Conservation (phyloP, 2,888 invertebrate species). For the Uropetala carovei region DNA sequence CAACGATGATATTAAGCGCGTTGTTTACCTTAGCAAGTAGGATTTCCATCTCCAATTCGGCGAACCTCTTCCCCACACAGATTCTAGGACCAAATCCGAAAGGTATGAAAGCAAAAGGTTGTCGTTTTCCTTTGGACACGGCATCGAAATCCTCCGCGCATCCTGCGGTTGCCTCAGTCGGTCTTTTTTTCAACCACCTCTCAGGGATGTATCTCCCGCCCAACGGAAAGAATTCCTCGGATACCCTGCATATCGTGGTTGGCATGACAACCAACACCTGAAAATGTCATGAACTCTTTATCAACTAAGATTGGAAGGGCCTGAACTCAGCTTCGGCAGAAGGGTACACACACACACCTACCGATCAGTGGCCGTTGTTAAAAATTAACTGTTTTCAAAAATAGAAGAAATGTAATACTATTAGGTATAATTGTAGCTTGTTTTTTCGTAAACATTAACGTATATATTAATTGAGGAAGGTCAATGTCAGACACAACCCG, state of each 20-base stretch:
- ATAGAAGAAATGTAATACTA: too few relatives aligned
- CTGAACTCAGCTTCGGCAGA: too few relatives aligned
- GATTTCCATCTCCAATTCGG: constrained; percentile 83
- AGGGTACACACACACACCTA: too few relatives aligned
- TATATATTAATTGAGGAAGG: too few relatives aligned
- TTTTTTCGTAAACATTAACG: too few relatives aligned
- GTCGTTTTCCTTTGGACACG: constrained; percentile 68
- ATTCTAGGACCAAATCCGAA: constrained; percentile 84
- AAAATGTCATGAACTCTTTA: constrained; percentile 20
- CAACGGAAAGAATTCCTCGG: constrained; percentile 77
- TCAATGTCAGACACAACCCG: too few relatives aligned
- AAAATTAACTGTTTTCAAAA: too few relatives aligned
- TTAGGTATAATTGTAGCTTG: too few relatives aligned
- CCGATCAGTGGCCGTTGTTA: too few relatives aligned
- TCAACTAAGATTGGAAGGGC: too few relatives aligned
- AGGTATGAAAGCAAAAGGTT: constrained; percentile 81
- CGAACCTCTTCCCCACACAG: constrained; percentile 84
- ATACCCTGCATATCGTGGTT: constrained; percentile 72
- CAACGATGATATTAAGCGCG: neutral
- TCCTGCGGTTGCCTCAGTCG: constrained; percentile 62
- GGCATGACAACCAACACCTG: constrained; percentile 71
- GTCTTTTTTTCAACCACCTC: constrained; percentile 81
- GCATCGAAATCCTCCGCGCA: constrained; percentile 71
- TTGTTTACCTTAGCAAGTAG: constrained; percentile 74
- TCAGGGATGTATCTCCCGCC: constrained; percentile 81